phyloP scores from a whole-genome alignment of 2,113 vertebrate species.

The Phycodurus eques region DNA sequence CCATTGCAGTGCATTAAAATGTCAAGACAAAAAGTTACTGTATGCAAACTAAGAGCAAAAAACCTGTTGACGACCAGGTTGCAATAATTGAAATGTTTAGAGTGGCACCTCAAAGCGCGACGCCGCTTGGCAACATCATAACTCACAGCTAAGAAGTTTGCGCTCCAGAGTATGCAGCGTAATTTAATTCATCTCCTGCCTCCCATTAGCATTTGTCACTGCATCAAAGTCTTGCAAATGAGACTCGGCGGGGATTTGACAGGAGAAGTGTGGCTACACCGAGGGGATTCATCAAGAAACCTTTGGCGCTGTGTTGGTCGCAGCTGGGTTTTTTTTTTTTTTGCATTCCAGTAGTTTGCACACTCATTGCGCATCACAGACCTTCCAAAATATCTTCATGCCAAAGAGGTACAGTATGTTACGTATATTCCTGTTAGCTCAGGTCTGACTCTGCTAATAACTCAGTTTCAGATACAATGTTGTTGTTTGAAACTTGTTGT shows the following conservation, averaged over 20 bases:
- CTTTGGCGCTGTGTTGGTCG: constrained; percentile 28
- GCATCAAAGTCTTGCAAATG: constrained; percentile 32
- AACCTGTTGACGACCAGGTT: neutral
- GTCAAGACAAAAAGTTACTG: constrained; percentile 1
- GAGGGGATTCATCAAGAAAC: constrained; percentile 44
- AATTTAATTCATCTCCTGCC: constrained; percentile 34
- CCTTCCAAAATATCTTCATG: constrained; percentile 40
- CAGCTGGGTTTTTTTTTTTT: constrained; percentile 11
- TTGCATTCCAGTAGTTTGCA: constrained; percentile 35
- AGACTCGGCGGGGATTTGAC: constrained; percentile 36
- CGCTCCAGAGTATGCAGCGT: constrained; percentile 6
- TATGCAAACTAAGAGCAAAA: neutral
- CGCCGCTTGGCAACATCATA: constrained; percentile 6
- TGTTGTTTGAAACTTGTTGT: neutral
- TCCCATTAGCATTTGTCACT: constrained; percentile 40
- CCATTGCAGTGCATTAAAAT: neutral
- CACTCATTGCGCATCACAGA: constrained; percentile 49
- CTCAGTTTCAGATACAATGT: neutral
- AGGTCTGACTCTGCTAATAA: constrained; percentile 37
- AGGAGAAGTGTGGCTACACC: constrained; percentile 30
- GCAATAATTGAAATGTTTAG: constrained; percentile 1
- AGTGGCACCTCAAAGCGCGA: constrained; percentile 1
- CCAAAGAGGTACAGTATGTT: constrained; percentile 13
- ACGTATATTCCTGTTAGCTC: constrained; percentile 10
- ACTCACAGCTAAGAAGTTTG: neutral